These are phyloP conservation scores for Halcyon badia DNA, from an alignment of 2,797 vertebrate genomes.

Conservation along the genomic window DNA sequence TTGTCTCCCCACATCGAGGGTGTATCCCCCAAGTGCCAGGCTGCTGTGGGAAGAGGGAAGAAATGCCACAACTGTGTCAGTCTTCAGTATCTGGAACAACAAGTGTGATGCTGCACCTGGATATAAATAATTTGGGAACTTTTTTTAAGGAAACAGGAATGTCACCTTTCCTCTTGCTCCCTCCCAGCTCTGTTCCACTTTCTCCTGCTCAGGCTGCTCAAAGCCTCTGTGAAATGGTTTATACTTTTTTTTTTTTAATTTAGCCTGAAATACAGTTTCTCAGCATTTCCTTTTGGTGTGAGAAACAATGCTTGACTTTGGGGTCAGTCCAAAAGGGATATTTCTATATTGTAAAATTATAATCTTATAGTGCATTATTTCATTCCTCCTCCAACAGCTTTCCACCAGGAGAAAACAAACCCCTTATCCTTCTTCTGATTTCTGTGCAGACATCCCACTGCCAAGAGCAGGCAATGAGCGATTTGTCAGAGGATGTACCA, in stretches of 20 bases:
- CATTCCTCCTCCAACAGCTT: not conserved
- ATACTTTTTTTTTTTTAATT: not conserved
- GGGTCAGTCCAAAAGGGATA: not conserved
- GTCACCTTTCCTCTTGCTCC: not conserved
- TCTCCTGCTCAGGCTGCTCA: not conserved
- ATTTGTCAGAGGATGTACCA: not conserved
- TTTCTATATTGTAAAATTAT: not conserved
- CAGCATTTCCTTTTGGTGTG: not conserved
- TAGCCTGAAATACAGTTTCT: not conserved
- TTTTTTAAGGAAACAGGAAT: not conserved
- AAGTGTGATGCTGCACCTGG: not conserved
- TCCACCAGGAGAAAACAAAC: not conserved
- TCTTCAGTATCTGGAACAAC: not conserved
- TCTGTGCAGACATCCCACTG: not conserved
- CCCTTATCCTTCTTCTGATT: not conserved
- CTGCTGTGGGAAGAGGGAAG: not conserved
- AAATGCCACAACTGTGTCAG: not conserved
- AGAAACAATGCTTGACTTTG: not conserved
- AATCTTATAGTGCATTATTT: not conserved
- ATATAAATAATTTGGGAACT: not conserved
- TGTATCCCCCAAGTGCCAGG: not conserved
- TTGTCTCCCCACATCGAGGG: not conserved
- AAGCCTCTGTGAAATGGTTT: not conserved
- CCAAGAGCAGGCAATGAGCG: not conserved
- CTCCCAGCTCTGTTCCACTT: not conserved